phyloP scores from a whole-genome alignment of 2,113 vertebrate genomes.

The Gyps fulvus region DNA sequence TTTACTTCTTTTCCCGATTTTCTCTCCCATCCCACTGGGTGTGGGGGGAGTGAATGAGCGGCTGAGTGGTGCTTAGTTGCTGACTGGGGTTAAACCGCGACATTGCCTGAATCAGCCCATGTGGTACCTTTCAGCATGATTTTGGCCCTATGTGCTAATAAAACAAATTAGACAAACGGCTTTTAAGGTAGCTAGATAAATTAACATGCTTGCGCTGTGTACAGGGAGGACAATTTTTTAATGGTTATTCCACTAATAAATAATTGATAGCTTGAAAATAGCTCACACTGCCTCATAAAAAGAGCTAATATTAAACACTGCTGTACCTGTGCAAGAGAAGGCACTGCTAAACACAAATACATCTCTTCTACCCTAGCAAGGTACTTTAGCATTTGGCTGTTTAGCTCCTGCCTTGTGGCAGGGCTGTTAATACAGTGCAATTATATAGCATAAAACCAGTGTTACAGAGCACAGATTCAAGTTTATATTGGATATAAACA shows the following conservation, averaged over 20 bases:
- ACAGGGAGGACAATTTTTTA: neutral
- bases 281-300: neutral
- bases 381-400: neutral
- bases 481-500: neutral
- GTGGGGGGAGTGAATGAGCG: too few relatives aligned
- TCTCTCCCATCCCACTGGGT: too few relatives aligned
- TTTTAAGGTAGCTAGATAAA: neutral
- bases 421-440: neutral
- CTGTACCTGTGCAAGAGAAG: neutral
- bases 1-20: too few relatives aligned
- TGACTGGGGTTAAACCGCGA: too few relatives aligned
- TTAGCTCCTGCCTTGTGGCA: neutral
- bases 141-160: neutral
- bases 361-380: neutral
- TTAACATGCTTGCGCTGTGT: fast-evolving
- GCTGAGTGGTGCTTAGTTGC: too few relatives aligned
- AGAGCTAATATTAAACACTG: neutral
- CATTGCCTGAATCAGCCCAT: neutral
- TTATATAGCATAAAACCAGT: neutral
- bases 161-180: neutral
- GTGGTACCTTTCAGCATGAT: neutral
- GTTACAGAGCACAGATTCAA: neutral
- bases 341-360: neutral
- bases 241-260: neutral
- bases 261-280: neutral